phyloP scores from a whole-genome alignment of 2,113 vertebrate genomes.

The Uria aalge region DNA sequence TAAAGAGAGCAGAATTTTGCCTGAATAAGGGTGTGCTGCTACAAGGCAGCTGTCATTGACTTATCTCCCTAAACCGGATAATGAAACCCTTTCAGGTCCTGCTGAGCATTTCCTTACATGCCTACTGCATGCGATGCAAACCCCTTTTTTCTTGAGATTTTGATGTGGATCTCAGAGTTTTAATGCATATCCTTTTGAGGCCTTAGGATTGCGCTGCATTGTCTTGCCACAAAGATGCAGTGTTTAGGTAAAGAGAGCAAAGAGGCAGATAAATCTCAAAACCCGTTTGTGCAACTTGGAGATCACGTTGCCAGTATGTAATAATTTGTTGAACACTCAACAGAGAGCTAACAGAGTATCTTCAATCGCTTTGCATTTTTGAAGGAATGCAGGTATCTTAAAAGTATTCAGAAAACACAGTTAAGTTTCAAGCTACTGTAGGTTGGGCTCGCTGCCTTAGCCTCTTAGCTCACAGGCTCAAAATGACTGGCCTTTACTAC shows the following conservation, averaged over 20 bases:
- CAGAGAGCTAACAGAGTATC: not conserved
- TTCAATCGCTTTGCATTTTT: not conserved
- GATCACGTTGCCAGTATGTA: not conserved
- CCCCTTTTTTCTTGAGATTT: not conserved
- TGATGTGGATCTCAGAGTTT: rapidly evolving
- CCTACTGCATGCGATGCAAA: not conserved
- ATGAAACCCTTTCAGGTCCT: not conserved
- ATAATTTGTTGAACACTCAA: not conserved
- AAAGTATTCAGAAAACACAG: not conserved
- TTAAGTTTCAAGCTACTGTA: not conserved
- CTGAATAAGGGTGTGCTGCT: not conserved
- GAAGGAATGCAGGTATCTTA: not conserved
- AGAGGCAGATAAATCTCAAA: not conserved
- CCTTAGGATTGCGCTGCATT: not conserved
- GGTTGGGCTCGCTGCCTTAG: not conserved
- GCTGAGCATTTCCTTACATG: not conserved
- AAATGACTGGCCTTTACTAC: not conserved
- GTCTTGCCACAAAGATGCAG: not conserved
- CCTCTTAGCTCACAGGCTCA: not conserved
- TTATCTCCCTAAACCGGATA: not conserved
- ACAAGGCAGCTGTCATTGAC: not conserved
- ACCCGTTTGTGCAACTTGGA: not conserved
- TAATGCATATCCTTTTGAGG: not conserved
- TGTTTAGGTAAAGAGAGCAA: not conserved
- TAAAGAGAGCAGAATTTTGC: not conserved